These are phyloP conservation scores for Stigmatopora nigra DNA, from an alignment of 2,113 vertebrate species.

Conservation along the genomic window DNA sequence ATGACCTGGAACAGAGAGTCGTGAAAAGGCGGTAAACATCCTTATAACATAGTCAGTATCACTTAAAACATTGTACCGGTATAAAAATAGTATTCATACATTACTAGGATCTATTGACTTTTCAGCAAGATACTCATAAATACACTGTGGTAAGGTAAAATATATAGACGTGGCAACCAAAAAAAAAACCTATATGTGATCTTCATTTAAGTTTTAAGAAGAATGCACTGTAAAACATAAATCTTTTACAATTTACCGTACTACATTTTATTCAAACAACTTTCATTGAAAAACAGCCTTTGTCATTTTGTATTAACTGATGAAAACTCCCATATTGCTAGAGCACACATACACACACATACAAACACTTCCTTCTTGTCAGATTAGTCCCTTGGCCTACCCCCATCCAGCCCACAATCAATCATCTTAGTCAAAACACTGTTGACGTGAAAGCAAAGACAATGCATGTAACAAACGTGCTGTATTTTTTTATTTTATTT, in stretches of 20 bases:
- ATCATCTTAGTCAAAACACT: background rate
- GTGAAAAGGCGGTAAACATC: too few species aligned
- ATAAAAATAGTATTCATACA: too few species aligned
- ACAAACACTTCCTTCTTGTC: conserved; percentile 48
- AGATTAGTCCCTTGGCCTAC: conserved; percentile 25
- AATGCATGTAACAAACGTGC: conserved; percentile 5
- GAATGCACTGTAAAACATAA: background rate
- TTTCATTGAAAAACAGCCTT: background rate
- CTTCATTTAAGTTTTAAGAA: background rate
- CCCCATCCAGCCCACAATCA: background rate
- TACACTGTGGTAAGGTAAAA: too few species aligned
- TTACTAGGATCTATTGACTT: too few species aligned
- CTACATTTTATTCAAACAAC: too few species aligned
- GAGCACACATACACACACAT: conserved; percentile 3
- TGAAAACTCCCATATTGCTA: background rate
- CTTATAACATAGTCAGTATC: too few species aligned
- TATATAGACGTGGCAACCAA: too few species aligned
- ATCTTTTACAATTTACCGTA: background rate
- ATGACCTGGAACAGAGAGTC: too few species aligned
- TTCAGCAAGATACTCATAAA: too few species aligned
- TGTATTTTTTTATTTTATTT: background rate
- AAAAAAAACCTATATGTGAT: too few species aligned
- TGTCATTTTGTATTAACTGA: background rate
- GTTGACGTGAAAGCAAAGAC: conserved; percentile 8
- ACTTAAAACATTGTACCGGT: too few species aligned